Percentiles rank a stretch among this genome's conserved stretches.
Evolutionary conservation across 2,888 invertebrate species (phyloP).

Genomic region (Arge pagana): DNA sequence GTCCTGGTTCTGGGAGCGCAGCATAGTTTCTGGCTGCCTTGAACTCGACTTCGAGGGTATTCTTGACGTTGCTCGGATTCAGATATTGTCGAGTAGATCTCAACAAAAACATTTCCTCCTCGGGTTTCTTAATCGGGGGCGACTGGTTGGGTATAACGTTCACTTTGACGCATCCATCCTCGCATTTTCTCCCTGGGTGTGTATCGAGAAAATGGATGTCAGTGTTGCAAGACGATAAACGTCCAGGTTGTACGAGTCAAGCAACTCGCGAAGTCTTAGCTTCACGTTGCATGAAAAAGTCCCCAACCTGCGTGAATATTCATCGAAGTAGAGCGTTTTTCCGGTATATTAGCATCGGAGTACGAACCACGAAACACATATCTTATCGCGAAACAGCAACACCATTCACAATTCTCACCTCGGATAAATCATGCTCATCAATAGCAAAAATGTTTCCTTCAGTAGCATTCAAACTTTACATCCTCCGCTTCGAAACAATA

Average conservation of each 20-base stretch:
- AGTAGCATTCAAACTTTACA: too few relatives aligned
- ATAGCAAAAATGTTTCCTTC: too few relatives aligned
- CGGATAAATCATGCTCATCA: too few relatives aligned
- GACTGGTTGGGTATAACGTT: slow-evolving; percentile 36
- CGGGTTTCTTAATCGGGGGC: slow-evolving; percentile 36
- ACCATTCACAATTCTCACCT: too few relatives aligned
- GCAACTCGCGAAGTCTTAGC: too few relatives aligned
- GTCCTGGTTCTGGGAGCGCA: slow-evolving; percentile 37
- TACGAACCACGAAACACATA: too few relatives aligned
- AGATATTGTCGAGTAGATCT: slow-evolving; percentile 35
- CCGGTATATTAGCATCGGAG: too few relatives aligned
- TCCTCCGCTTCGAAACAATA: too few relatives aligned
- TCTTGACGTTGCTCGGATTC: slow-evolving; percentile 34
- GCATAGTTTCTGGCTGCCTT: slow-evolving; percentile 46
- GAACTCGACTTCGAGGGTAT: slow-evolving; percentile 44
- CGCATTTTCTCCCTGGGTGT: slow-evolving; percentile 32
- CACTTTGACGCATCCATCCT: slow-evolving; percentile 36
- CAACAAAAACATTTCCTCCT: slow-evolving; percentile 42
- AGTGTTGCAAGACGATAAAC: too few relatives aligned
- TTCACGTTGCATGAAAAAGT: too few relatives aligned
- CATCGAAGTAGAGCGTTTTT: background rate
- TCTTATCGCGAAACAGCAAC: too few relatives aligned
- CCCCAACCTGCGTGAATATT: background rate
- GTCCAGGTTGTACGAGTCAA: too few relatives aligned
- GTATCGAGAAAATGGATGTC: slow-evolving; percentile 1